phyloP scores from a whole-genome alignment of 2,888 invertebrate genomes.

The Agriopis aurantiaria region DNA sequence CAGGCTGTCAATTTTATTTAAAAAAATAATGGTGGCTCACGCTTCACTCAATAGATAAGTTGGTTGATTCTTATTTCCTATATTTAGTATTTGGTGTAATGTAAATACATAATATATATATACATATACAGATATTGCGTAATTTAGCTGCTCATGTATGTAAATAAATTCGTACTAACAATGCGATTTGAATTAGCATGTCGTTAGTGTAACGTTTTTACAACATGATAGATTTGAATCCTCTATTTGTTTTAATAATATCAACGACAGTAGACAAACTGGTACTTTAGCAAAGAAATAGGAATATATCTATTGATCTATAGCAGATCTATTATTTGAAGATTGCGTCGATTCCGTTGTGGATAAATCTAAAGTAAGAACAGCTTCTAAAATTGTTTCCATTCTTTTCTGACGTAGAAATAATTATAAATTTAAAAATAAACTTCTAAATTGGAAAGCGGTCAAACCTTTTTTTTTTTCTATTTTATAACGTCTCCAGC shows the following conservation, averaged over 20 bases:
- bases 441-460: no score
- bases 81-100: slow-evolving; percentile 13
- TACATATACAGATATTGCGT: slow-evolving; percentile 1
- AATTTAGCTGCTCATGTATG: slow-evolving; percentile 33
- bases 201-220: slow-evolving; percentile 5
- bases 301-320: no score
- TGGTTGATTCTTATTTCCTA: slow-evolving; percentile 4
- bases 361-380: no score
- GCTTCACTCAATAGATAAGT: background rate
- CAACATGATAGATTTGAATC: background rate
- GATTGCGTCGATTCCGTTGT: no score
- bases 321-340: no score
- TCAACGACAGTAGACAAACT: background rate
- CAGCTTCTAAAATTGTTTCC: no score
- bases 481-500: no score
- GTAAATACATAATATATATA: no score
- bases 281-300: background rate
- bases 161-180: slow-evolving; percentile 33
- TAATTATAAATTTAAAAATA: no score
- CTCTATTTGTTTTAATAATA: background rate
- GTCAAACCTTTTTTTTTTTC: no score
- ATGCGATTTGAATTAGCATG: slow-evolving; percentile 30
- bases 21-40: background rate
- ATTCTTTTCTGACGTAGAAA: no score
- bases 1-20: background rate